A percentile compares a stretch with the other conserved stretches of the same genome.
Conservation (phyloP, 2,888 invertebrate genomes). For the Pristionchus mayeri region DNA sequence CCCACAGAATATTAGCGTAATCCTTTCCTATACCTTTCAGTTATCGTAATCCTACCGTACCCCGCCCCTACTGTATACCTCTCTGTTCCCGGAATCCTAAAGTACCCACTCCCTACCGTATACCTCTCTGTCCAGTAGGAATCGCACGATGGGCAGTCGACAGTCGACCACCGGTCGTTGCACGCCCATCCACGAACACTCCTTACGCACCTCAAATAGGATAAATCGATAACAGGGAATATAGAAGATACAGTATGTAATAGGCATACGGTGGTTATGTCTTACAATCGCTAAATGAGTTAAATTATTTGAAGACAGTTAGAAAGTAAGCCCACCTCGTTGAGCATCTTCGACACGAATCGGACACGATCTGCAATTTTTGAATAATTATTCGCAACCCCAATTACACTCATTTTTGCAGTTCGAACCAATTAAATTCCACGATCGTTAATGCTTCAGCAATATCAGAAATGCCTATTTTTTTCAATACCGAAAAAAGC, state of each 20-base stretch:
- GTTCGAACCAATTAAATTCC: too few relatives aligned
- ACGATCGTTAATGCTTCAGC: too few relatives aligned
- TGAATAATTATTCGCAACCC: too few relatives aligned
- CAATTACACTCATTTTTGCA: too few relatives aligned
- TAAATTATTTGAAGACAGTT: too few relatives aligned
- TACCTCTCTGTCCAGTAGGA: slow-evolving; percentile 51
- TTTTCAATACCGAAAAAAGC: not conserved
- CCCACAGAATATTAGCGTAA: too few relatives aligned
- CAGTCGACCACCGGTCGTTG: slow-evolving; percentile 55
- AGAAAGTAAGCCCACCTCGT: slow-evolving; percentile 49
- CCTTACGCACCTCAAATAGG: slow-evolving; percentile 44
- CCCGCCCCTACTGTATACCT: not conserved
- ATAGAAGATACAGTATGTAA: not conserved
- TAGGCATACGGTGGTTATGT: too few relatives aligned
- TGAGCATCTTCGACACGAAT: slow-evolving; percentile 53
- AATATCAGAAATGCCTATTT: not conserved
- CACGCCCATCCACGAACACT: slow-evolving; percentile 52
- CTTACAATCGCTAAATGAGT: not conserved
- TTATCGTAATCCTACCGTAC: too few relatives aligned
- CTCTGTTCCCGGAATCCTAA: too few relatives aligned
- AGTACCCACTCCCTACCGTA: not conserved
- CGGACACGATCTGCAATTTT: slow-evolving; percentile 52
- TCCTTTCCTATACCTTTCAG: too few relatives aligned
- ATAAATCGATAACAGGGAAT: not conserved
- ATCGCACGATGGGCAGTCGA: slow-evolving; percentile 55